Percentiles rank a stretch among this genome's conserved stretches.
These are phyloP conservation scores for Jordanella pulchra DNA, from an alignment of 2,797 vertebrate species.

Conservation along the genomic window DNA sequence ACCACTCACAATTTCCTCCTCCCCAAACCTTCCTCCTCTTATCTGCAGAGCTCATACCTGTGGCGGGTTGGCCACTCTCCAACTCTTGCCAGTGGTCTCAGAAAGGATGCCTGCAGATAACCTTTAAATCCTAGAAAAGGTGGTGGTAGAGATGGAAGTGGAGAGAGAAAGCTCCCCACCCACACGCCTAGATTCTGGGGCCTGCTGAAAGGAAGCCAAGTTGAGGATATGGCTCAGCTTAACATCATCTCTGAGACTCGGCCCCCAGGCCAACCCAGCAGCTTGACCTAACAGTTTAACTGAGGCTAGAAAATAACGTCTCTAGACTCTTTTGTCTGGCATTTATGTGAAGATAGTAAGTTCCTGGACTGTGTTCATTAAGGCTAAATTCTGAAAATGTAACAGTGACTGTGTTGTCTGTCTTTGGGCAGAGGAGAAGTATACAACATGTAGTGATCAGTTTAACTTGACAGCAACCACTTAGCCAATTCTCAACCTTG, in stretches of 20 bases:
- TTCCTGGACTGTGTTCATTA: constrained; percentile 37
- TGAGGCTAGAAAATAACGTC: constrained; percentile 33
- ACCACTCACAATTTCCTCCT: constrained; percentile 28
- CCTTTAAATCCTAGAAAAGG: constrained; percentile 74
- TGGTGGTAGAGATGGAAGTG: constrained; percentile 22
- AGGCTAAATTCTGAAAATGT: constrained; percentile 20
- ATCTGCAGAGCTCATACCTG: constrained; percentile 74
- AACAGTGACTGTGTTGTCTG: constrained; percentile 28
- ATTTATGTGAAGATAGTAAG: constrained; percentile 24
- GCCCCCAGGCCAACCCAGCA: constrained; percentile 55
- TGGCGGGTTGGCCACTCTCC: constrained; percentile 56
- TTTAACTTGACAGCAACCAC: constrained; percentile 43
- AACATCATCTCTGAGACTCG: constrained; percentile 54
- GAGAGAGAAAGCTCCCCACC: constrained; percentile 47
- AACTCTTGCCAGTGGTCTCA: constrained; percentile 61
- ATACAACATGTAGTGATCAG: constrained; percentile 30
- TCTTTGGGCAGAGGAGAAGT: constrained; percentile 14
- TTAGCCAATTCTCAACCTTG: constrained; percentile 39
- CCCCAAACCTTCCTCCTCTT: constrained; percentile 50
- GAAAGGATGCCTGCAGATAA: constrained; percentile 77
- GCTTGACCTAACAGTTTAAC: constrained; percentile 45
- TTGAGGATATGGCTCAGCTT: constrained; percentile 62
- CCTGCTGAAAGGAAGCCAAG: constrained; percentile 55
- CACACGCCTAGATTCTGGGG: constrained; percentile 39
- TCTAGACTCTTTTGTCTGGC: constrained; percentile 13